Percentiles rank a stretch among this genome's conserved stretches.
These are phyloP conservation scores for Perca fluviatilis DNA, from an alignment of 2,113 vertebrate genomes.

Conservation along the genomic window DNA sequence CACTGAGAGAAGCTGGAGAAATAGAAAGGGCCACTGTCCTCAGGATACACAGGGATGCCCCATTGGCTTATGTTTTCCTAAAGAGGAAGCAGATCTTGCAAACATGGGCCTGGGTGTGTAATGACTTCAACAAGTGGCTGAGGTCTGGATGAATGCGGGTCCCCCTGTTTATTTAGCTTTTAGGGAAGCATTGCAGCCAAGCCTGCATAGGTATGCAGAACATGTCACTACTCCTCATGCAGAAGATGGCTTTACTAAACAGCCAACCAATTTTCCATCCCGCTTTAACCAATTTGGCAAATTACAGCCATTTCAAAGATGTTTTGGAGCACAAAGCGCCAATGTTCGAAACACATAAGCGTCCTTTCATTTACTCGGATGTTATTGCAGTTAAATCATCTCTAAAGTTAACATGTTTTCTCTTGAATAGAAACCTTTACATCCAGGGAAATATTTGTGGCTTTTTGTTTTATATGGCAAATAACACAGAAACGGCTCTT, in stretches of 20 bases:
- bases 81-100: slow-evolving; percentile 70
- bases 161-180: slow-evolving; percentile 67
- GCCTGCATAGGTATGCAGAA: slow-evolving; percentile 60
- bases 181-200: slow-evolving; percentile 33
- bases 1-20: slow-evolving; percentile 23
- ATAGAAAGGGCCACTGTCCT: slow-evolving; percentile 62
- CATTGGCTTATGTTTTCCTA: slow-evolving; percentile 66
- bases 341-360: slow-evolving; percentile 72
- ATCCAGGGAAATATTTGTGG: slow-evolving; percentile 57
- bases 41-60: slow-evolving; percentile 65
- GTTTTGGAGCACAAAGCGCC: slow-evolving; percentile 68
- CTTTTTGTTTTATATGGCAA: slow-evolving; percentile 57
- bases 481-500: slow-evolving; percentile 31
- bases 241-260: slow-evolving; percentile 56
- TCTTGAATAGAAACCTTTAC: slow-evolving; percentile 57
- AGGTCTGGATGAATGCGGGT: slow-evolving; percentile 48
- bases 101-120: slow-evolving; percentile 62
- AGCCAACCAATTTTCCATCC: slow-evolving; percentile 68
- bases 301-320: slow-evolving; percentile 75
- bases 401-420: slow-evolving; percentile 54
- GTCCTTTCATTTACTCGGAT: slow-evolving; percentile 62
- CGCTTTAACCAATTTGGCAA: slow-evolving; percentile 76
- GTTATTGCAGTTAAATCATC: slow-evolving; percentile 67
- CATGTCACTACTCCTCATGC: slow-evolving; percentile 60
- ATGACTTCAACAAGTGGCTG: slow-evolving; percentile 68